These are phyloP conservation scores for Himalopsyche kuldschensis DNA, from an alignment of 2,888 invertebrate genomes.

Conservation along the genomic window DNA sequence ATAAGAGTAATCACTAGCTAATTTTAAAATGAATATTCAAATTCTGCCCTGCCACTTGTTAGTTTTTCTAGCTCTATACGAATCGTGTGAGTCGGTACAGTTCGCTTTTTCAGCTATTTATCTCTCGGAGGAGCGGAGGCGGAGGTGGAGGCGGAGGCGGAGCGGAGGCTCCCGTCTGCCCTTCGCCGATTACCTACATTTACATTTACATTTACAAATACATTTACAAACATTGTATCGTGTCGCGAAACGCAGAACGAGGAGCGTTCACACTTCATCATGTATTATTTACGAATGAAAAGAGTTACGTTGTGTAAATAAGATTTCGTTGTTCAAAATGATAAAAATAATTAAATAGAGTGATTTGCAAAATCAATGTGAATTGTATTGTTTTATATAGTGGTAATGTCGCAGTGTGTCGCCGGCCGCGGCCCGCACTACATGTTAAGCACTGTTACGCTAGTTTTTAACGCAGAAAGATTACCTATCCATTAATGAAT, in stretches of 20 bases:
- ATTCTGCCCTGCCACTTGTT: slow-evolving; percentile 40
- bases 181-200: slow-evolving; percentile 3
- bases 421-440: slow-evolving; percentile 38
- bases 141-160: not conserved
- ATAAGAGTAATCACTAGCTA: slow-evolving; percentile 41
- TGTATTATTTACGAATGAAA: slow-evolving; percentile 28
- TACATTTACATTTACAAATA: not conserved
- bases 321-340: slow-evolving; percentile 43
- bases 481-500: slow-evolving; percentile 41
- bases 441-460: slow-evolving; percentile 48
- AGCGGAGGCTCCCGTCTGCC: not conserved
- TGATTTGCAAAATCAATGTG: slow-evolving; percentile 41
- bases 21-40: slow-evolving; percentile 38
- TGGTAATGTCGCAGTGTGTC: slow-evolving; percentile 40
- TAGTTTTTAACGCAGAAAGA: slow-evolving; percentile 45
- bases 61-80: slow-evolving; percentile 31
- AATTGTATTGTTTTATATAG: slow-evolving; percentile 41
- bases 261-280: not conserved
- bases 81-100: slow-evolving; percentile 33
- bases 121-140: not conserved
- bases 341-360: slow-evolving; percentile 36
- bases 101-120: slow-evolving; percentile 29
- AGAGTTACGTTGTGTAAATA: slow-evolving; percentile 45
- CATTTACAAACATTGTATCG: not conserved
- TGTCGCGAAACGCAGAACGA: not conserved